Base-by-base conservation (phyloP, 2,797 vertebrate species). In the Malacoctenus gilli region DNA sequence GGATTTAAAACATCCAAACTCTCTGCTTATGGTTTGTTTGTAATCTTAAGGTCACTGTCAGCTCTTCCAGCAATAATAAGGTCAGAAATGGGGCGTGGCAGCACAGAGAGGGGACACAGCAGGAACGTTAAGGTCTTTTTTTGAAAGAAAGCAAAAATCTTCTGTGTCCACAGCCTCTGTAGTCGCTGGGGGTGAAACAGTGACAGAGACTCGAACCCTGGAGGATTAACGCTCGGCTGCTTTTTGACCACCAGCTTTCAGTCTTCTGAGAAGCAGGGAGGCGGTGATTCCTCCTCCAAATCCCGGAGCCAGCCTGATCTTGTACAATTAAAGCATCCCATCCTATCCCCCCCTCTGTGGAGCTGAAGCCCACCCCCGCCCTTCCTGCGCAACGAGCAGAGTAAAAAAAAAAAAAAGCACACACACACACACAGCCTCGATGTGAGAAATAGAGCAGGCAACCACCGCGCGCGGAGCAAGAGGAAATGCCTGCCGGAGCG, bases 381-480 rank as follows among this genome's bases (percentile, higher is more conserved):
- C 77, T 56, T 70, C 75, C 77, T 72, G 78, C 61, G 22, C 58
- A 23, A 52, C 18, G 7, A 54, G 32, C 44, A 67, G 59, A 68
- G 62, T 57, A 70, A 62, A 73, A 79, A n/a, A n/a, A n/a, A n/a
- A n/a, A n/a, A n/a, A n/a, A n/a, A n/a, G n/a, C n/a, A n/a, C n/a
- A n/a, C n/a, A n/a, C n/a, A n/a, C n/a, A n/a, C n/a, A n/a, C n/a
- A 10, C 67, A 63, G 59, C 42, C 42, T 19, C 2, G 75, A 65
- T 75, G 79, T 68, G 77, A 65, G 67, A 75, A 54, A 55, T 47
- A 75, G 50, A 77, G 18, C 42, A 43, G 48, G 59, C 68, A 65
- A 49, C 69, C 54, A 41, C 65, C 31, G 68, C 66, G 41, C 70
- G 31, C 44, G 25, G 38, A 84, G 81, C 71, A 37, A 54, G 63